Evolutionary conservation across 2,888 invertebrate genomes (phyloP).

Genomic region (Microplitis manilae): DNA sequence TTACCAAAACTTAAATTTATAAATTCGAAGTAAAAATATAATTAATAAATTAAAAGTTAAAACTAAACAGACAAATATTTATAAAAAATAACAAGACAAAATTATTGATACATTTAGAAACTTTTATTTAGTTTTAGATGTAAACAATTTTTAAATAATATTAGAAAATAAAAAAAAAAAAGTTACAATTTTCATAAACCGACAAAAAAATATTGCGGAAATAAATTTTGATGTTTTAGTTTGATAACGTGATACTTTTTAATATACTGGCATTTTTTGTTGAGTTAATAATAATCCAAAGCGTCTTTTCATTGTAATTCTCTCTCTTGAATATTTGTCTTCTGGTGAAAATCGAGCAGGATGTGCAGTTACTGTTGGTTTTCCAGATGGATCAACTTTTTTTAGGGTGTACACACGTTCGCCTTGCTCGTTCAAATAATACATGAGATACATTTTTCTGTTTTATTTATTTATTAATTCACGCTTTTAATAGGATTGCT

Average conservation of each 20-base stretch:
- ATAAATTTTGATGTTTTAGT: background rate
- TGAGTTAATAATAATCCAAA: constrained; percentile 91
- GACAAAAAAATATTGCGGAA: background rate
- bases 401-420: constrained; percentile 90
- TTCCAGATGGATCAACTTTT: constrained; percentile 85
- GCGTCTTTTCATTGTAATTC: constrained; percentile 90
- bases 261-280: constrained; percentile 81
- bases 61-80: too few species aligned
- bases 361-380: constrained; percentile 91
- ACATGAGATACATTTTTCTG: constrained; percentile 81
- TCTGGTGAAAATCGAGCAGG: constrained; percentile 97
- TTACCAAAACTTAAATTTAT: too few species aligned
- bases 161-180: background rate
- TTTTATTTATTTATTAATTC: background rate
- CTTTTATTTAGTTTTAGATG: background rate
- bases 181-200: background rate
- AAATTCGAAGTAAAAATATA: too few species aligned
- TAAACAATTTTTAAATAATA: background rate
- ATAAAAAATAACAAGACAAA: too few species aligned
- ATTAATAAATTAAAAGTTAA: too few species aligned
- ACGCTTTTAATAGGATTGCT: background rate
- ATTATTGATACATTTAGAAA: background rate
- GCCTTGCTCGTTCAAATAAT: constrained; percentile 83
- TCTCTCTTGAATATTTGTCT: constrained; percentile 91
- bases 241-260: constrained; percentile 52